Base-by-base conservation (phyloP, 2,888 invertebrate species). In the Metalampra italica region DNA sequence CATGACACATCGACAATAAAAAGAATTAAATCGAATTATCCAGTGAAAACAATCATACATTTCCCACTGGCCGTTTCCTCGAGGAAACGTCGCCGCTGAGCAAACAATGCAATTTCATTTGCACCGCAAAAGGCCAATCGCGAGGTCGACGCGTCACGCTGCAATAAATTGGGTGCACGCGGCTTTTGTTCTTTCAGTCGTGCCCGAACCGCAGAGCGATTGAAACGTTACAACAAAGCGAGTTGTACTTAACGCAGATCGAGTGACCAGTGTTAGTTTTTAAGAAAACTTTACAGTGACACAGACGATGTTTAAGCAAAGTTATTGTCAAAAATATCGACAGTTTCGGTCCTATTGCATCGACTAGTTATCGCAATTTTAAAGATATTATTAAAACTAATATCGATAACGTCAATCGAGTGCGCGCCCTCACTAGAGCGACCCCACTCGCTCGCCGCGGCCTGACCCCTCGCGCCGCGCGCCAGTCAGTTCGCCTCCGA, bases 391-490 rank as follows among this genome's bases (percentile, higher is more conserved):
- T n/a, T n/a, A n/a, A n/a, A n/a, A n/a, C n/a, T n/a, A n/a, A n/a
- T 32, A 57, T 49, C 38, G 50, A 42, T 37, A 46, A 46, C 13
- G 9, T 29, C 15, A n/a, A 54, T 55, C 56, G 58, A 56, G 45
- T 42, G 36, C 13, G 32, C 37, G 56, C 38, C 80, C 58, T 59
- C 82, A 75, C 81, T 82, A 75, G 40, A 41, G 58, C 66, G 72
- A 67, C 76, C 70, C 76, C 71, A 72, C 73, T 73, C 62, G 63
- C 53, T 56, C 62, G 64, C 62, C 70, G 62, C 68, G 64, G 76
- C 78, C 79, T 82, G 75, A 79, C 59, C 66, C 68, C 66, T 61
- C 66, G 60, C 53, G 53, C 60, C 59, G 46, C 77, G 78, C 82
- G 82, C 67, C 2, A 11, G 8, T 8, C 32, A 32, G 36, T 36